Evolutionary conservation across 2,888 invertebrate species (phyloP).

Genomic region (Stenoptilia bipunctidactyla): DNA sequence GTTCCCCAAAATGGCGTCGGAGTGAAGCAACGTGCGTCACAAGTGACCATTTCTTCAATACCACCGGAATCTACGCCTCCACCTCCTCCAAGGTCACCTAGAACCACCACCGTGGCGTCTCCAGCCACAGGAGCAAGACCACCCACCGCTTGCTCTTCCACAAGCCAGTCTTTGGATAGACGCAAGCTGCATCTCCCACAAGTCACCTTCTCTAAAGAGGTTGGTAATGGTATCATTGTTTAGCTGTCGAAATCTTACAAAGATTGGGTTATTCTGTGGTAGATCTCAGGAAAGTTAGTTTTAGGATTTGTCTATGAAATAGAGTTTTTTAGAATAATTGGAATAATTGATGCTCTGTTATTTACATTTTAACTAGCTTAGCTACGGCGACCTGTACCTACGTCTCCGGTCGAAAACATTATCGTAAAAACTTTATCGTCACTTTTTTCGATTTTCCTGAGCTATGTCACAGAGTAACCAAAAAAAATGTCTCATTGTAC

Average conservation of each 20-base stretch:
- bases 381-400: too few relatives aligned
- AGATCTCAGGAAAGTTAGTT: not conserved
- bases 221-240: constrained; percentile 90
- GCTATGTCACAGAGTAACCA: too few relatives aligned
- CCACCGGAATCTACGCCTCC: constrained; percentile 49
- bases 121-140: constrained; percentile 66
- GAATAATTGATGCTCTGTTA: too few relatives aligned
- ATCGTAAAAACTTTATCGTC: too few relatives aligned
- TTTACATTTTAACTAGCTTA: too few relatives aligned
- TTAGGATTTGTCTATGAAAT: too few relatives aligned
- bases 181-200: constrained; percentile 81
- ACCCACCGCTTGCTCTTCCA: constrained; percentile 79
- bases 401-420: too few relatives aligned
- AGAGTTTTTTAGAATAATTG: too few relatives aligned
- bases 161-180: constrained; percentile 72
- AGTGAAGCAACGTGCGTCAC: constrained; percentile 31
- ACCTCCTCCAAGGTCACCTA: constrained; percentile 49
- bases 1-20: constrained; percentile 56
- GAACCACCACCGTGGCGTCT: constrained; percentile 39
- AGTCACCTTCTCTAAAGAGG: constrained; percentile 91
- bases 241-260: constrained; percentile 27
- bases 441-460: too few relatives aligned
- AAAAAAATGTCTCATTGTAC: constrained; percentile 19
- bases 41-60: constrained; percentile 35
- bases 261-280: too few relatives aligned